phyloP scores from a whole-genome alignment of 2,888 invertebrate species.

The Amphipyra tragopoginis region DNA sequence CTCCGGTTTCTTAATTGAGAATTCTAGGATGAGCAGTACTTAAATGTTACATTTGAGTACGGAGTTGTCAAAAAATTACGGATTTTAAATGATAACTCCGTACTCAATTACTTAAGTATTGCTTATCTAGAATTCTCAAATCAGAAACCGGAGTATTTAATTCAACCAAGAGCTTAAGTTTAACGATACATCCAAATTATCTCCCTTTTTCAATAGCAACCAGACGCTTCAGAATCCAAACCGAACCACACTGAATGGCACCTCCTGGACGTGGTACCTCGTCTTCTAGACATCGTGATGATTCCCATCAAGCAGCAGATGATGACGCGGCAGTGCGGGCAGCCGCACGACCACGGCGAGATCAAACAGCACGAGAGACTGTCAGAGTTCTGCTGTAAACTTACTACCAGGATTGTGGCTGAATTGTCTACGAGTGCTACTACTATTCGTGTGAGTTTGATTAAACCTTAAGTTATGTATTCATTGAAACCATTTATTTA shows the following conservation, averaged over 20 bases:
- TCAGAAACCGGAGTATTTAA: no score
- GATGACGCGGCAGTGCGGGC: constrained; percentile 85
- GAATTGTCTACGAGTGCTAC: constrained; percentile 91
- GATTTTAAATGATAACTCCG: no score
- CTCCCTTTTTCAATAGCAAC: constrained; percentile 59
- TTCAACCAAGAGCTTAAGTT: background rate
- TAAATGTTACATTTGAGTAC: no score
- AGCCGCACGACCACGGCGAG: constrained; percentile 84
- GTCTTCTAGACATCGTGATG: constrained; percentile 94
- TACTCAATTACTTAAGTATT: no score
- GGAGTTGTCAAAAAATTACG: no score
- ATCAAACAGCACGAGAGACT: constrained; percentile 90
- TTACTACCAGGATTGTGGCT: constrained; percentile 95
- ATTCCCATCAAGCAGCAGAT: constrained; percentile 92
- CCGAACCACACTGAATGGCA: constrained; percentile 88
- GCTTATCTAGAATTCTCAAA: no score
- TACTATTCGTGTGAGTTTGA: constrained; percentile 70
- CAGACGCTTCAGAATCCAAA: constrained; percentile 65
- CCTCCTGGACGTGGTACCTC: constrained; percentile 95
- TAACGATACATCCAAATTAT: background rate
- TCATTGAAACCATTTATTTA: no score
- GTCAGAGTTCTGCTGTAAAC: constrained; percentile 93
- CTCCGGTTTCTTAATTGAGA: no score
- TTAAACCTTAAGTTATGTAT: no score
- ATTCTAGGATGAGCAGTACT: no score